Percentiles rank a stretch among this genome's conserved stretches.
phyloP scores from a whole-genome alignment of 1,140 invertebrate species.

The Chionoecetes opilio region DNA sequence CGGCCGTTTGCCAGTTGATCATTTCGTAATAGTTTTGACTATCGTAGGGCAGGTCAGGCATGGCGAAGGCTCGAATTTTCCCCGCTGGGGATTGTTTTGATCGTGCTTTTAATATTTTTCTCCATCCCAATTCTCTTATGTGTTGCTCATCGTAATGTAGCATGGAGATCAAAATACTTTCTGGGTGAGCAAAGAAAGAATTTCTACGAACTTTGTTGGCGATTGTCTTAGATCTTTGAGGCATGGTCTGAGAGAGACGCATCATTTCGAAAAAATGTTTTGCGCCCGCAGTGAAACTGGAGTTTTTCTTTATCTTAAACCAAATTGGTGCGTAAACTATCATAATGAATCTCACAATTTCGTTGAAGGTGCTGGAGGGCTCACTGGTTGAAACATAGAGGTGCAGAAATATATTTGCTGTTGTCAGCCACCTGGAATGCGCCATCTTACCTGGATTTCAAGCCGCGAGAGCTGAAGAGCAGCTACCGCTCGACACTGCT shows the following conservation, averaged over 20 bases:
- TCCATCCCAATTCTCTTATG: slow-evolving; percentile 39
- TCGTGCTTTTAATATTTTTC: slow-evolving; percentile 21
- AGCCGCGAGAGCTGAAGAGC: not conserved
- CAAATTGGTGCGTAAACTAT: too few relatives aligned
- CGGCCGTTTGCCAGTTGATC: slow-evolving; percentile 24
- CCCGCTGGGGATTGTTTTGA: not conserved
- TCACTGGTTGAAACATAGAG: too few relatives aligned
- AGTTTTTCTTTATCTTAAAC: not conserved
- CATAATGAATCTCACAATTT: too few relatives aligned
- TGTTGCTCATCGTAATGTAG: not conserved
- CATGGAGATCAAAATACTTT: slow-evolving; percentile 40
- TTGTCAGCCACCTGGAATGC: slow-evolving; percentile 57
- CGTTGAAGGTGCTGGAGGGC: too few relatives aligned
- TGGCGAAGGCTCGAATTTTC: not conserved
- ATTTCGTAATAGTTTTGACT: slow-evolving; percentile 27
- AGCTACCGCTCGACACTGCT: slow-evolving; percentile 2
- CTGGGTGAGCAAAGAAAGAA: not conserved
- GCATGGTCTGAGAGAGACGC: slow-evolving; percentile 31
- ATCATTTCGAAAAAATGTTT: slow-evolving; percentile 13
- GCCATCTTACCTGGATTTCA: slow-evolving; percentile 46
- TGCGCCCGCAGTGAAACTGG: not conserved
- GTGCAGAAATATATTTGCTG: not conserved
- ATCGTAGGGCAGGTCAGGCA: not conserved
- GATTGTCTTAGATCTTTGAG: too few relatives aligned
- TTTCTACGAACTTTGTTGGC: too few relatives aligned